Conservation (phyloP, 2,888 invertebrate genomes). For the Nemotelus nigrinus region DNA sequence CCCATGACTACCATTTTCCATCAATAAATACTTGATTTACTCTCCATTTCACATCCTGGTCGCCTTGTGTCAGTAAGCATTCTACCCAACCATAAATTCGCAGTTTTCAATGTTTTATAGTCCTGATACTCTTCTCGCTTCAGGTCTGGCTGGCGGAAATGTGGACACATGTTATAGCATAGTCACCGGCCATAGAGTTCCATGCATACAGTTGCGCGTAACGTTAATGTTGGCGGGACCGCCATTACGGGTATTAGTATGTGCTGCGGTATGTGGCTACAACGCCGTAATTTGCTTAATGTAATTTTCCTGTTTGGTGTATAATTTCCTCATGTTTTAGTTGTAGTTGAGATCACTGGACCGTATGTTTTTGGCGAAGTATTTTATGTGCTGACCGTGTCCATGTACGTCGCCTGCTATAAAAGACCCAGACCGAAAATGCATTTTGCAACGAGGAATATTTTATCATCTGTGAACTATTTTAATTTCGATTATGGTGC, state of each 20-base stretch:
- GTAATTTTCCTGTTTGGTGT: conserved; percentile 48
- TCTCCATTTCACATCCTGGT: conserved; percentile 4
- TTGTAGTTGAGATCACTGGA: conserved; percentile 29
- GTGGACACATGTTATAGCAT: not conserved
- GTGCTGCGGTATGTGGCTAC: conserved; percentile 33
- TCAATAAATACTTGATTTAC: not conserved
- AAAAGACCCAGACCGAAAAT: not conserved
- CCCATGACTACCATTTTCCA: not conserved
- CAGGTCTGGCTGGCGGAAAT: no score
- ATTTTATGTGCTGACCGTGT: not conserved
- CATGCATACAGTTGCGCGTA: not conserved
- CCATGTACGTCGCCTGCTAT: no score
- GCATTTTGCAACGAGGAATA: conserved; percentile 5
- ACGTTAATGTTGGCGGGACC: no score
- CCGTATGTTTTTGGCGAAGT: conserved; percentile 31
- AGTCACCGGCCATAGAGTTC: not conserved
- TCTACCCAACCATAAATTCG: conserved; percentile 19
- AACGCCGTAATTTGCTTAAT: conserved; percentile 43
- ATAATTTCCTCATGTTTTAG: conserved; percentile 28
- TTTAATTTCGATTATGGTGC: conserved; percentile 13
- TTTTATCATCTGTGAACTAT: not conserved
- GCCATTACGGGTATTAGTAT: conserved; percentile 10
- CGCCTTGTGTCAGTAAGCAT: not conserved
- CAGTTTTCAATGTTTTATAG: conserved; percentile 8
- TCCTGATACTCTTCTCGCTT: not conserved